Conservation (phyloP, 64 coral and sea anemone species). For the Porites lutea region DNA sequence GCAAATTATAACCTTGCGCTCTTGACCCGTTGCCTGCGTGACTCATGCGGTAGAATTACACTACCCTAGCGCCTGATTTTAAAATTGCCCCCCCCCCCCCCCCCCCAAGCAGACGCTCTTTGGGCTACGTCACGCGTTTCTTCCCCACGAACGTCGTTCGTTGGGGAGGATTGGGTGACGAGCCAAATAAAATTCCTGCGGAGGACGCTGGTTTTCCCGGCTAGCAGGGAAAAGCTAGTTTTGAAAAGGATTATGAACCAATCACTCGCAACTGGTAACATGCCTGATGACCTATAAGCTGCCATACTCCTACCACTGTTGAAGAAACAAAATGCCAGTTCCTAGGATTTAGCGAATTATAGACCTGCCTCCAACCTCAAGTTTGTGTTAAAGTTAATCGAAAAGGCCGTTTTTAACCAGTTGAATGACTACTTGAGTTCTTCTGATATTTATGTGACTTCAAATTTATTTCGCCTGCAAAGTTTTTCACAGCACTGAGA, state of each 20-base stretch:
- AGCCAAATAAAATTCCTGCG: no score
- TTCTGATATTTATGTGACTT: not conserved
- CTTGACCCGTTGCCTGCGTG: slow-evolving; percentile 25
- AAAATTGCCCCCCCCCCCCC: no score
- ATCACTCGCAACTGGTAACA: slow-evolving; percentile 20
- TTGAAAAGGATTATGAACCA: slow-evolving; percentile 56
- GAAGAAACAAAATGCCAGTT: slow-evolving; percentile 10
- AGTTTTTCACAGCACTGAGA: slow-evolving; percentile 37
- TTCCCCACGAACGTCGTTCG: no score
- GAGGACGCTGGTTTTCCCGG: no score
- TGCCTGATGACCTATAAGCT: slow-evolving; percentile 39
- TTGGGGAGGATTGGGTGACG: no score
- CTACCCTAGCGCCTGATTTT: slow-evolving; percentile 3
- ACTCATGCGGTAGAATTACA: slow-evolving; percentile 8
- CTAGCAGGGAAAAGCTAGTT: not conserved
- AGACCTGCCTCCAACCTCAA: slow-evolving; percentile 36
- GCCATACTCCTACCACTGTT: slow-evolving; percentile 15
- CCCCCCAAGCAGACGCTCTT: no score
- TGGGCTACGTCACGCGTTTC: no score
- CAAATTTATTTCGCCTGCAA: not conserved
- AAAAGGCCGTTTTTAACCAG: not conserved
- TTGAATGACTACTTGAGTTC: not conserved
- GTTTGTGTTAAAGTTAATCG: slow-evolving; percentile 40
- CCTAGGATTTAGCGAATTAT: slow-evolving; percentile 1
- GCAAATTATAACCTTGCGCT: slow-evolving; percentile 22